Evolutionary conservation across 2,888 invertebrate genomes (phyloP), one percentile per base, ranked within the genome.

Genomic region (Lottia gigantea): DNA sequence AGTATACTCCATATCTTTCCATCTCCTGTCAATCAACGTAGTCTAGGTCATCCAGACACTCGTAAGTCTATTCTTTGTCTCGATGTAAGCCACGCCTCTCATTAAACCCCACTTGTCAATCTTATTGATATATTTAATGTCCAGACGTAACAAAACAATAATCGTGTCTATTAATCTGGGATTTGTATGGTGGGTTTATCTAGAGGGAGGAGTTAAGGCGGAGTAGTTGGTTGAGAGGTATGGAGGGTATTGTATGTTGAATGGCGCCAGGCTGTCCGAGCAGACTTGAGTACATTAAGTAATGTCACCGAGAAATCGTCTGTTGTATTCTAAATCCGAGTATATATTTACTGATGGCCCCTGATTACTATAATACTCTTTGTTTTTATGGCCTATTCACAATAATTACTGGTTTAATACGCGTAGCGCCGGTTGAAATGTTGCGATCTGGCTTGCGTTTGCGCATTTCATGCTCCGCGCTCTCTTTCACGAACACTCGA

Each of bases 231-330:
- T 55, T 23, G 19, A 55, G 55, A 55, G 23, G 14, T 19, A 23
- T 55, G 14, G 40, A 23, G 55, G 23, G 55, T 55, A 55, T 55
- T 55, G 55, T 55, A 55, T 55, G 55, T 55, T 55, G 23, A 55
- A 23, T 14, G 55, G 55, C 55, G 55, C 55, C 55, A 55, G 55
- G 12, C 55, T 55, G 55, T 23, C 55, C 23, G 55, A 23, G 19
- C 55, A 55, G 55, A 55, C 55, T 55, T 55, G 55, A 55, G 55
- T 55, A 55, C 55, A 55, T 55, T 55, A 55, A 55, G 55, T 55
- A 55, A 19, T 55, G 55, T 55, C 55, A 55, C 19, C 55, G 23
- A 23, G 55, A 55, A 40, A 55, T 55, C 19, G 55, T 23, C 55
- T 55, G 55, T 55, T 55, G 55, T 40, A 55, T 55, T 55, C 23